Base-by-base conservation (phyloP, 2,888 invertebrate species). In the Siphlonurus alternatus region DNA sequence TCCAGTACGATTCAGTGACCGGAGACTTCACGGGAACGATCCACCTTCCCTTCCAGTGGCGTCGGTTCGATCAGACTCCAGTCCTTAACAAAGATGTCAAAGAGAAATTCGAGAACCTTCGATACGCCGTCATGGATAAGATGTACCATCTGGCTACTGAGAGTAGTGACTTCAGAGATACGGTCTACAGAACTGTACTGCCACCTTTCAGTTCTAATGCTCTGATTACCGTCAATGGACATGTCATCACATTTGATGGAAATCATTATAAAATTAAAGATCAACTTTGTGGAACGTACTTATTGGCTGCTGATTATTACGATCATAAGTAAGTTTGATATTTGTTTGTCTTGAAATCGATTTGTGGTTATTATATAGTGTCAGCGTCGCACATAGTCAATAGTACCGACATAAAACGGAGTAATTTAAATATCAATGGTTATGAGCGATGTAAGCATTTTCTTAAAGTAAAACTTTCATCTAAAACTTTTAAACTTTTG, bases 191-290 rank as follows among this genome's bases (percentile, higher is more conserved):
- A n/a, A 56, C 56, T 20, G 5, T 56, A n/a, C 7, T 56, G 56
- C 56, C 56, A 10, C 56, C 56, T 22, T 56, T 56, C n/a, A n/a
- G 56, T 7, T 5, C 56, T 7, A 56, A n/a, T 22, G 5, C 56
- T 18, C 22, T 56, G 5, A 56, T 56, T 56, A 10, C 56, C 7
- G 56, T 56, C 5, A 56, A n/a, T n/a, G 56, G 56, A 10, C 56
- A 56, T 56, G n/a, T 56, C n/a, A 56, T 56, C n/a, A 56, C 56
- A n/a, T 56, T 56, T 56, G 56, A 56, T 56, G 56, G 56, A n/a
- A 56, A 56, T 5, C 56, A 56, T 22, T 56, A 10, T 56, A 56
- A 56, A 56, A 56, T 56, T 56, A 56, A 56, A n/a, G 22, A 56
- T 5, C n/a, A 20, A 20, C 56, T 56, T 22, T 56, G 56, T 22